Evolutionary conservation across 2,888 invertebrate species (phyloP).

Genomic region (Sycophila texana): DNA sequence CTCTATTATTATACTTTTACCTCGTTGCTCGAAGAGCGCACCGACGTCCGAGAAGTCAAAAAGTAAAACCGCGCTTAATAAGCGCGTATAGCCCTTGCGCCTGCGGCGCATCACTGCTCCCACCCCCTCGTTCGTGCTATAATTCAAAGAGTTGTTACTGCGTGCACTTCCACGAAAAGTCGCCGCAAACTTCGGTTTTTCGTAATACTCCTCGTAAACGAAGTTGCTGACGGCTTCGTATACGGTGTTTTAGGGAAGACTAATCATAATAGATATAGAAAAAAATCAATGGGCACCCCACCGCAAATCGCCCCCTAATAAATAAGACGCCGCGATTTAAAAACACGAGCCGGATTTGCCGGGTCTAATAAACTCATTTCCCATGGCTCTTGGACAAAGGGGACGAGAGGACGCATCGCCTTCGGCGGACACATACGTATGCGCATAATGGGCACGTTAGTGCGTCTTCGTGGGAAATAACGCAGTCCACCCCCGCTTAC

Average conservation of each 20-base stretch:
- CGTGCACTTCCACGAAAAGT: too few species aligned
- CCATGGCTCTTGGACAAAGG: background rate
- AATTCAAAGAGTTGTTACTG: too few species aligned
- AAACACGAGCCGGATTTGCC: too few species aligned
- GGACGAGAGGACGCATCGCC: background rate
- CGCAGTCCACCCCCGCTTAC: conserved; percentile 6
- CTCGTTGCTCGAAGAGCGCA: conserved; percentile 32
- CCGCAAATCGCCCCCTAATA: too few species aligned
- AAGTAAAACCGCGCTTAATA: conserved; percentile 23
- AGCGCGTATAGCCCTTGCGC: conserved; percentile 17
- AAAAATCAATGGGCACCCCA: too few species aligned
- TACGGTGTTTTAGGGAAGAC: too few species aligned
- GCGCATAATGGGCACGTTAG: background rate
- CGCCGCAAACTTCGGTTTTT: too few species aligned
- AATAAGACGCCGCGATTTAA: too few species aligned
- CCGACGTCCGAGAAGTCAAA: conserved; percentile 33
- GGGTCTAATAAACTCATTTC: background rate
- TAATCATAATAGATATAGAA: too few species aligned
- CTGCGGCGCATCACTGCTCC: background rate
- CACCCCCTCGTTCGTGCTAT: too few species aligned
- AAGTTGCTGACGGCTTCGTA: too few species aligned
- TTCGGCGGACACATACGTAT: background rate
- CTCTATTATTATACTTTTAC: conserved; percentile 50
- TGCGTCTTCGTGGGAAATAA: conserved; percentile 29
- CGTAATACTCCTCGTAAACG: too few species aligned